These are phyloP conservation scores for Protomyctophum bolini DNA, from an alignment of 2,113 vertebrate genomes.

Conservation along the genomic window DNA sequence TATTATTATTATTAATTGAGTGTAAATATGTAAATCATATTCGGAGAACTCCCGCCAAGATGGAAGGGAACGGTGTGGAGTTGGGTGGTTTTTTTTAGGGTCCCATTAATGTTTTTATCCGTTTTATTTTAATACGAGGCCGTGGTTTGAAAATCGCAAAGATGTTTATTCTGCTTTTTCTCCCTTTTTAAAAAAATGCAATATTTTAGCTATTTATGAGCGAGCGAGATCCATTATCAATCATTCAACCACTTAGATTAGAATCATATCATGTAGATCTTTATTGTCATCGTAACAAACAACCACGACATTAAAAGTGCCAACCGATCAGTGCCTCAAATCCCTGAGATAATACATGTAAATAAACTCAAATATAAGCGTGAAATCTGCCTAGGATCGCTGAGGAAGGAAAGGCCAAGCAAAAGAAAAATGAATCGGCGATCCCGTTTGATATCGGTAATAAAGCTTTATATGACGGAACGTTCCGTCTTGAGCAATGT, in stretches of 20 bases:
- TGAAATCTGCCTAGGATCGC: too few relatives aligned
- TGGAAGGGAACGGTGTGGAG: neutral
- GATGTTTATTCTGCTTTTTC: neutral
- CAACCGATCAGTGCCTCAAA: too few relatives aligned
- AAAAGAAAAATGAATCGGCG: too few relatives aligned
- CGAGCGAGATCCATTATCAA: neutral
- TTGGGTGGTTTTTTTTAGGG: neutral
- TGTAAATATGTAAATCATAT: slow-evolving; percentile 4
- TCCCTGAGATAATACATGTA: too few relatives aligned
- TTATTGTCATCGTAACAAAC: too few relatives aligned
- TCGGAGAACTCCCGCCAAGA: neutral
- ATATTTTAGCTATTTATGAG: slow-evolving; percentile 17
- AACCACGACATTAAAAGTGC: too few relatives aligned
- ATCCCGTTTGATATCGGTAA: too few relatives aligned
- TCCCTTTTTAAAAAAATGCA: neutral
- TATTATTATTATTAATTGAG: neutral
- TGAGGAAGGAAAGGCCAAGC: too few relatives aligned
- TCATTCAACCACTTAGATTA: neutral
- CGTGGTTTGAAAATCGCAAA: neutral
- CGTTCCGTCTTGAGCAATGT: too few relatives aligned
- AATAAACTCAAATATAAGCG: too few relatives aligned
- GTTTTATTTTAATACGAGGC: neutral
- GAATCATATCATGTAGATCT: neutral
- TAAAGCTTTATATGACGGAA: too few relatives aligned
- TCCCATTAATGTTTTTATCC: neutral